Base-by-base conservation (phyloP, 2,888 invertebrate genomes). In the Crematogaster levior region DNA sequence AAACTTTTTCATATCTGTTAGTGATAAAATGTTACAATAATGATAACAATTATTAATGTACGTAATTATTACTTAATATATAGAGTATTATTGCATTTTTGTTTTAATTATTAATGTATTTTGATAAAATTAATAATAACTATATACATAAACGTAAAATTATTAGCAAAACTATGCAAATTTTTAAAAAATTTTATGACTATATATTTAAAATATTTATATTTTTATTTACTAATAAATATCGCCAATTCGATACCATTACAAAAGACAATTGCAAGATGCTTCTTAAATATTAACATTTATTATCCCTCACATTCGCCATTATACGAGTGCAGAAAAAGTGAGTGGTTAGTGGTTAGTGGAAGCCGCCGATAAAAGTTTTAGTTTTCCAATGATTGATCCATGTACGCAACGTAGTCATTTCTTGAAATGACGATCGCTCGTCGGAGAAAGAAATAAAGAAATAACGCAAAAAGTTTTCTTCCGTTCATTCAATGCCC, bases 391-490 rank as follows among this genome's bases (percentile, higher is more conserved):
- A 87, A 84, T 83, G 83, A 84, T 72, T 74, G 77, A 68, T 53
- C 24, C 34, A 48, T 79, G 40, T 53, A 3, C 7, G 43, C 51
- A 21, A 81, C 66, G 43, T 83, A 46, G 72, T 87, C 37, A 81
- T 83, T 89, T 77, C 56, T 60, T 58, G 60, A 40, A 83, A 83
- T 84, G 84, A 70, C 63, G 51, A 46, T 48, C 48, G 56, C 27
- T 73, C 53, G 79, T 27, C 15, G 58, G 51, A 21, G 37, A 34
- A 18, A 24, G 27, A 82, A 37, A 72, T 80, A 77, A 51, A 82
- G 65, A 34, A 83, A 61, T 85, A 70, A 72, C 40, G 58, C 51
- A 24, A 61, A 82, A 87, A 74, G 56, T 87, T 84, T n/a, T 82
- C 82, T 63, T 68, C 84, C 53, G 37, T 86, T n/a, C 66, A 85